phyloP scores from a whole-genome alignment of 1,140 invertebrate genomes.

The Meloidogyne chitwoodi region DNA sequence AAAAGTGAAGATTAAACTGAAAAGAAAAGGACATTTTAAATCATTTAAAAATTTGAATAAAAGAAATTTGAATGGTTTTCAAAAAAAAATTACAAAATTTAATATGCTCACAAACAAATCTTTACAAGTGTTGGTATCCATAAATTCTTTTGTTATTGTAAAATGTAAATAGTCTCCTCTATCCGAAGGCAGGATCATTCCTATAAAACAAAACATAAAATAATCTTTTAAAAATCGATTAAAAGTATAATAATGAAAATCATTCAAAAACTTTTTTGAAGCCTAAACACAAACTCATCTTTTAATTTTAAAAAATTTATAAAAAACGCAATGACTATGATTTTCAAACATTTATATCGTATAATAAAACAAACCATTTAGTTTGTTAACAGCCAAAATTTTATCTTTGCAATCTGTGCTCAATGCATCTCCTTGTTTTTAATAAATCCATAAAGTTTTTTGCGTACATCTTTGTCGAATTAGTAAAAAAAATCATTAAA shows the following conservation, averaged over 20 bases:
- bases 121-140: slow-evolving; percentile 81
- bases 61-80: too few species aligned
- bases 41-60: too few species aligned
- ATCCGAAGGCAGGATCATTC: slow-evolving; percentile 44
- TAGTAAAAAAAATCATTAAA: not conserved
- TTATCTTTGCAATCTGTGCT: not conserved
- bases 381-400: not conserved
- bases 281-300: too few species aligned
- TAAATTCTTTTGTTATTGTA: slow-evolving; percentile 85
- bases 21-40: too few species aligned
- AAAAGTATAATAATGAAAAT: too few species aligned
- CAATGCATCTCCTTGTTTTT: not conserved
- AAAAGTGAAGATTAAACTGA: slow-evolving; percentile 68
- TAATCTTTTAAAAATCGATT: too few species aligned
- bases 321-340: too few species aligned
- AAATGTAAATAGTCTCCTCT: slow-evolving; percentile 73
- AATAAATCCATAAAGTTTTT: slow-evolving; percentile 2
- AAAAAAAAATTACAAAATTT: too few species aligned
- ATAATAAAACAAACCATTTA: not conserved
- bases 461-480: not conserved
- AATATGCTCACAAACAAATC: slow-evolving; percentile 66
- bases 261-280: too few species aligned
- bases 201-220: not conserved
- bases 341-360: not conserved
- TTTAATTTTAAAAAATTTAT: too few species aligned